Percentiles rank a stretch among this genome's conserved stretches.
These are phyloP conservation scores for Mactromeris polynyma DNA, from an alignment of 2,888 invertebrate species.

Conservation along the genomic window DNA sequence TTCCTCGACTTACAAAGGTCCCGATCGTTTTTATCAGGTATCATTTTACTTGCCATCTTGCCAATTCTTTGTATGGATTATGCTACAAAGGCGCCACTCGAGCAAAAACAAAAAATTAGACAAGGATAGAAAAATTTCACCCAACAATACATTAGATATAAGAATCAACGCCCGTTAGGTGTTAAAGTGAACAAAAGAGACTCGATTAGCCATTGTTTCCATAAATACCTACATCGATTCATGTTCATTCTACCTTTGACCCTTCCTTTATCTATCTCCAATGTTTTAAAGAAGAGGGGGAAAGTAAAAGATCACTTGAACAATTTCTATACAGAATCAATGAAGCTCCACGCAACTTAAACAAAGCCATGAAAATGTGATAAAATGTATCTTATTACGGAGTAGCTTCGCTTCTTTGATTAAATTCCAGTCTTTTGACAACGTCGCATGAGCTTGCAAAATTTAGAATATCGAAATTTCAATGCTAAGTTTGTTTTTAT, in stretches of 20 bases:
- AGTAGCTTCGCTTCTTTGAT: conserved; percentile 21
- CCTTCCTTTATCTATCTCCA: conserved; percentile 53
- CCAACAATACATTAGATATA: conserved; percentile 57
- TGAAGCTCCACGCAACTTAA: conserved; percentile 47
- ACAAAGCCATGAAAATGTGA: conserved; percentile 64
- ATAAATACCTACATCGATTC: conserved; percentile 72
- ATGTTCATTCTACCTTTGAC: conserved; percentile 65
- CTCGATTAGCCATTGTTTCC: conserved; percentile 60
- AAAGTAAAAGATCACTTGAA: conserved; percentile 63
- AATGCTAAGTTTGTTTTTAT: neutral
- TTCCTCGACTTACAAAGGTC: conserved; percentile 41
- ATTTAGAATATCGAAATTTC: neutral
- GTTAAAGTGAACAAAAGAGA: conserved; percentile 60
- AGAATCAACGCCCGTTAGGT: conserved; percentile 63
- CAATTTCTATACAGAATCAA: conserved; percentile 54
- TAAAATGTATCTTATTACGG: conserved; percentile 65
- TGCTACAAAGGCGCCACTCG: conserved; percentile 54
- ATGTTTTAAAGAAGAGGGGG: conserved; percentile 51
- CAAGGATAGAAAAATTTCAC: conserved; percentile 53
- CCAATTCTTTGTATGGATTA: conserved; percentile 46
- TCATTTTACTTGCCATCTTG: conserved; percentile 68
- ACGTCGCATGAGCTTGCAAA: conserved; percentile 57
- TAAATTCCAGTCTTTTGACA: conserved; percentile 56
- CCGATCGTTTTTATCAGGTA: conserved; percentile 50
- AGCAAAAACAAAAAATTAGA: conserved; percentile 55